Base-by-base conservation (phyloP, 2,797 vertebrate genomes). In the Falco peregrinus region DNA sequence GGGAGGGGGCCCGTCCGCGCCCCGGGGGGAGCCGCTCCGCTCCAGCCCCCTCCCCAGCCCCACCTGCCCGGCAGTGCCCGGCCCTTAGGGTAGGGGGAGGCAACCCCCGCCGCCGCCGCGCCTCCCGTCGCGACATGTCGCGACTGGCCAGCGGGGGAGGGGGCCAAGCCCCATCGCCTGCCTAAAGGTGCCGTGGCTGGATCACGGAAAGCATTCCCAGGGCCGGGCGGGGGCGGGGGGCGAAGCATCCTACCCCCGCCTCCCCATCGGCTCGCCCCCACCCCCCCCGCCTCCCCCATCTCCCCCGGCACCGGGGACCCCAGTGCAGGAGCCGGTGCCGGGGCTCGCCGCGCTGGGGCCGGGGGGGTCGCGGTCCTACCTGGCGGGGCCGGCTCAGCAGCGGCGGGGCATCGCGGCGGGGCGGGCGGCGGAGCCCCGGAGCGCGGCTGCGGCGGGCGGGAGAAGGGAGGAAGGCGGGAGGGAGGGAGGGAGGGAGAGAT, bases 121-220 rank as follows among this genome's bases (percentile, higher is more conserved):
- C 67, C 91, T 85, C 59, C 84, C 39, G 59, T 70, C 78, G 75
- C 94, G 90, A 94, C 74, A 89, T 91, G 37, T 87, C 93, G 78
- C 91, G 84, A 95, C 6, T 47, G 84, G 89, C 53, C 65, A 57
- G 33, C 22, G 57, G 60, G 56, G 84, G 70, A 60, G 61, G 81
- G 37, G 12, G 65, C 51, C 28, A 25, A 86, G 17, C 85, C 79
- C 86, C 68, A 41, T 9, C 50, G n/a, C 45, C 53, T 54, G 67
- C 70, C 79, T 18, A 16, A 84, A 51, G 88, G 29, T 86, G 78
- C 65, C 31, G 54, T 1, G 80, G 37, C 53, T 26, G 67, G 70
- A 6, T 8, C 16, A 50, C 39, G 24, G 35, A 18, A 57, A 65
- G n/a, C 85, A 14, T 51, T 61, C n/a, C 81, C 45, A 50, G 57